Evolutionary conservation across 2,113 vertebrate genomes (phyloP).

Genomic region (Engraulis encrasicolus): DNA sequence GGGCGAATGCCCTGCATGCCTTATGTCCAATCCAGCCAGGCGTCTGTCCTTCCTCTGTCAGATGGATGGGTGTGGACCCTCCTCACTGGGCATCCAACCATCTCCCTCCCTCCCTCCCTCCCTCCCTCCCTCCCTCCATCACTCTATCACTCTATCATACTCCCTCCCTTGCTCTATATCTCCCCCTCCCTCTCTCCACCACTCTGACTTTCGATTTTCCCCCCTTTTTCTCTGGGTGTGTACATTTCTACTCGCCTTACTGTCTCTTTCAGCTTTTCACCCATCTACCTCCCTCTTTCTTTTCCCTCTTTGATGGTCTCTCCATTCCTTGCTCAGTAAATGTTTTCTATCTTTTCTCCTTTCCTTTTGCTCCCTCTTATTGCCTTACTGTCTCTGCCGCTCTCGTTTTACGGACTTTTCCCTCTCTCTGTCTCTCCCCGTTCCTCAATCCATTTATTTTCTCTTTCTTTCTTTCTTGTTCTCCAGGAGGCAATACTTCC

Average conservation of each 20-base stretch:
- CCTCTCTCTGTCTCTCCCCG: neutral
- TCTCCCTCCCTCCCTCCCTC: neutral
- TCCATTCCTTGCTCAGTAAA: too few species aligned
- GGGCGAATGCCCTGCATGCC: too few species aligned
- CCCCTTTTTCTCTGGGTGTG: too few species aligned
- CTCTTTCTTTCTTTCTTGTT: neutral
- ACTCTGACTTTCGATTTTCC: neutral
- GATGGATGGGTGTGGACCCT: slow-evolving; percentile 6
- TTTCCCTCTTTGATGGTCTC: neutral
- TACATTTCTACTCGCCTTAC: too few species aligned
- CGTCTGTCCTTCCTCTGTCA: neutral
- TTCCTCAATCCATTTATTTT: neutral
- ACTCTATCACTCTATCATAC: neutral
- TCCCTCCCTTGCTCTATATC: neutral
- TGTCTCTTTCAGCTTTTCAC: too few species aligned
- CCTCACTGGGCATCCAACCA: neutral
- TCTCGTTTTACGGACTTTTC: too few species aligned
- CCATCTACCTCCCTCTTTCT: too few species aligned
- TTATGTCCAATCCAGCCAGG: too few species aligned
- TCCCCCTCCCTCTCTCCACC: neutral
- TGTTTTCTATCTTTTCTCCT: neutral
- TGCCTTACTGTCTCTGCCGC: neutral
- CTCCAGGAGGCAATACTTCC: too few species aligned
- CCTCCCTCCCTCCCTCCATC: neutral
- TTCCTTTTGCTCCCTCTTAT: too few species aligned